These are phyloP conservation scores for Potamarius usumacintae DNA, from an alignment of 2,113 vertebrate genomes.

Conservation along the genomic window DNA sequence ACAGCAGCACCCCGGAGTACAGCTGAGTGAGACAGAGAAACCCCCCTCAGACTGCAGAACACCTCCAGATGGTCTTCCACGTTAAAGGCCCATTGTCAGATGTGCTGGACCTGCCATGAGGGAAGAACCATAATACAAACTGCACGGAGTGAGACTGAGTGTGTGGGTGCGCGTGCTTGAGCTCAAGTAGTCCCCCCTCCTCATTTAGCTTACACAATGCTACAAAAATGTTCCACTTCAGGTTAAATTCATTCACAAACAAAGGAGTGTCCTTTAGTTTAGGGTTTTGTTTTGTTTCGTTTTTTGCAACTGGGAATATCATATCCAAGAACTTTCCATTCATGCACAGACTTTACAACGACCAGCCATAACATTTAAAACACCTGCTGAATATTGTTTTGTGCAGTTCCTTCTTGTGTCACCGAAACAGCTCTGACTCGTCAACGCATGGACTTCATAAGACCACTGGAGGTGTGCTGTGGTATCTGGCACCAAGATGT, in stretches of 20 bases:
- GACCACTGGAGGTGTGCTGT: too few species aligned
- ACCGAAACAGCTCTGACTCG: too few species aligned
- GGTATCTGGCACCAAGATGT: too few species aligned
- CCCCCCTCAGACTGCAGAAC: slow-evolving; percentile 63
- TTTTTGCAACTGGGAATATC: background rate
- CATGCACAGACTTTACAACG: background rate
- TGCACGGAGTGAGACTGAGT: slow-evolving; percentile 22
- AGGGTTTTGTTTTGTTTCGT: background rate
- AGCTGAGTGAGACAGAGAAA: slow-evolving; percentile 64
- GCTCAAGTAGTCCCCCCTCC: slow-evolving; percentile 24
- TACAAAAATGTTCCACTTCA: slow-evolving; percentile 30
- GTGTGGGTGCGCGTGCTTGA: slow-evolving; percentile 17
- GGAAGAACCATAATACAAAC: slow-evolving; percentile 50
- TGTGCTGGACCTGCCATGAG: slow-evolving; percentile 46
- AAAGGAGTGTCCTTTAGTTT: slow-evolving; percentile 16
- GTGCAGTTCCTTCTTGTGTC: too few species aligned
- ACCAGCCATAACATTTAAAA: too few species aligned
- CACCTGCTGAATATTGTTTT: too few species aligned
- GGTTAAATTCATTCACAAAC: slow-evolving; percentile 37
- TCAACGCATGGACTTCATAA: too few species aligned
- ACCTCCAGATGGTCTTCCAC: slow-evolving; percentile 72
- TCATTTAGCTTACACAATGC: slow-evolving; percentile 21
- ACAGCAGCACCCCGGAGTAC: slow-evolving; percentile 64
- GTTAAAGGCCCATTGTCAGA: slow-evolving; percentile 73
- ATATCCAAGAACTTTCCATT: slow-evolving; percentile 18